Percentiles rank a stretch among this genome's conserved stretches.
Evolutionary conservation across 2,888 invertebrate species (phyloP).

Genomic region (Thera britannica): DNA sequence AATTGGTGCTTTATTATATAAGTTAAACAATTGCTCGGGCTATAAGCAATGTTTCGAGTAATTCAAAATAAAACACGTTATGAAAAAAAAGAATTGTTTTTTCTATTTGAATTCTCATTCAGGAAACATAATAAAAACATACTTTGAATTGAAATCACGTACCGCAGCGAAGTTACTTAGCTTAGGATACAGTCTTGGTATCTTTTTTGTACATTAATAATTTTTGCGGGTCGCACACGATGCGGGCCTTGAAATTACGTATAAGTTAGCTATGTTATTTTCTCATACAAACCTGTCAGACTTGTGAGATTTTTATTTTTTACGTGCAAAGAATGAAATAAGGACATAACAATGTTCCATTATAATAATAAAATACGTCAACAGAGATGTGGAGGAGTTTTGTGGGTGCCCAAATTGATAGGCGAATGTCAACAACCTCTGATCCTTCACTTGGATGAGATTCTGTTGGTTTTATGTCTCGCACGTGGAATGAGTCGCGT

Average conservation of each 20-base stretch:
- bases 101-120: constrained; percentile 63
- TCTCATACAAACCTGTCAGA: constrained; percentile 71
- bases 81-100: constrained; percentile 63
- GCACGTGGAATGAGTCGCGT: constrained; percentile 28
- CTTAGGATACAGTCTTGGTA: constrained; percentile 67
- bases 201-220: constrained; percentile 75
- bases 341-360: constrained; percentile 59
- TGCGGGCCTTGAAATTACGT: constrained; percentile 62
- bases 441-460: constrained; percentile 30
- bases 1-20: constrained; percentile 56
- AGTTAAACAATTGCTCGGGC: constrained; percentile 55
- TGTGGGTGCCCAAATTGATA: constrained; percentile 59
- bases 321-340: constrained; percentile 76
- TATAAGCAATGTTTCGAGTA: constrained; percentile 51
- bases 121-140: constrained; percentile 59
- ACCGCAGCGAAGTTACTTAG: constrained; percentile 66
- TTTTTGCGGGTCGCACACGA: constrained; percentile 65
- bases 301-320: constrained; percentile 74
- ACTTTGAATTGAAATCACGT: constrained; percentile 74
- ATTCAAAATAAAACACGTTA: constrained; percentile 53
- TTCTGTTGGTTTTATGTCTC: constrained; percentile 33
- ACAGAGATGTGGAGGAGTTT: constrained; percentile 47
- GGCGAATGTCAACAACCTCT: constrained; percentile 48
- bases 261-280: constrained; percentile 69
- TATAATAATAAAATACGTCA: constrained; percentile 60